Evolutionary conservation across 2,113 vertebrate genomes (phyloP), one percentile per base, ranked within the genome.

Genomic region (Murina feae): DNA sequence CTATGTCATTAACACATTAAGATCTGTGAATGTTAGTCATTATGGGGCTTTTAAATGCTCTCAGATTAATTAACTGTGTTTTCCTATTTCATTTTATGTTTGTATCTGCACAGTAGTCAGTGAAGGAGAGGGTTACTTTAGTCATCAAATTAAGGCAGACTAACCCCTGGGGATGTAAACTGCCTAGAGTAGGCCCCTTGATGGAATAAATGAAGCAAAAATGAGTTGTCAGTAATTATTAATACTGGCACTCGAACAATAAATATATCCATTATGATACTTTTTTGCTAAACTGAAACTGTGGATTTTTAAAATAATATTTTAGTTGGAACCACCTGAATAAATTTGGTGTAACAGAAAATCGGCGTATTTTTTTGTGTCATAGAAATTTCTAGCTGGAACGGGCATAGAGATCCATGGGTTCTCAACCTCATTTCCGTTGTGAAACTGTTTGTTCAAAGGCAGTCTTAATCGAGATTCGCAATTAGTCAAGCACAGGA

Each of bases 111-210:
- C 4, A 9, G 53, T 78, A 39, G 9, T 78, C 82, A 78, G 60
- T 44, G 12, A 87, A 78, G 7, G 44, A 44, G 9, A 83, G 32
- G 60, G 17, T 65, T 93, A 76, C 35, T 76, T 76, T 37, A 78
- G 32, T 95, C 47, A 95, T 92, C 55, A 87, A 51, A 79, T 86
- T 84, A 53, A 90, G n/a, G 47, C 74, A 76, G 20, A 84, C 23
- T 68, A 95, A 55, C n/a, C 20, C 17, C 65, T 68, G 39, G 66
- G 20, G 44, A 71, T 25, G 9, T 44, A 42, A 78, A 85, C 76
- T 90, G 75, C 23, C 17, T 37, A 18, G 14, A 58, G 86, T 60
- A 84, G 12, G 6, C 71, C 9, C 44, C 85, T 79, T 81, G 51
- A 55, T 81, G 21, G 30, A 79, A 14, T 76, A 88, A 69, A 88